phyloP scores from a whole-genome alignment of 2,113 vertebrate genomes.

The Ammospiza nelsoni region DNA sequence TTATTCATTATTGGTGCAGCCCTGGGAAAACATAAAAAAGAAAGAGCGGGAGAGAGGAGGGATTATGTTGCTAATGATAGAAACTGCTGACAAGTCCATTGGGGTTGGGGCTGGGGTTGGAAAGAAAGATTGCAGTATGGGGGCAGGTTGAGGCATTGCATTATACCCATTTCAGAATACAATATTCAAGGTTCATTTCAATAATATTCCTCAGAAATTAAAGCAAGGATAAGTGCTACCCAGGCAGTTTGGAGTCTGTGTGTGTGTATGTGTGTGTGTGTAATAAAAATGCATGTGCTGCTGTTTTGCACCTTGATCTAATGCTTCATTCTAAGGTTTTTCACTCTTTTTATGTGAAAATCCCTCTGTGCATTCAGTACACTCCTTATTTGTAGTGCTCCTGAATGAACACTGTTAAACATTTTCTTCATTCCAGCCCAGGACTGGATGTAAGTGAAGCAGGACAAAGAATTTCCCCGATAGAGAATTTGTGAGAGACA shows the following conservation, averaged over 20 bases:
- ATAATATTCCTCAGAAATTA: background rate
- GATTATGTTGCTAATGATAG: constrained; percentile 72
- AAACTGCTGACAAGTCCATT: constrained; percentile 68
- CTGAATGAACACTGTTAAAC: background rate
- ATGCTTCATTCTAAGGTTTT: background rate
- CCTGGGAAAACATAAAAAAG: constrained; percentile 71
- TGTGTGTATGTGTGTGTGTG: no score
- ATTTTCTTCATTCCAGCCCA: background rate
- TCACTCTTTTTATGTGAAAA: background rate
- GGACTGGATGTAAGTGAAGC: background rate
- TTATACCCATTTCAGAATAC: constrained; percentile 21
- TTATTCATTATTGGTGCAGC: constrained; percentile 73
- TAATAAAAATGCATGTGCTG: constrained; percentile 7
- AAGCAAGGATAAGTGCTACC: background rate
- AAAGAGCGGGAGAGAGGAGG: constrained; percentile 43
- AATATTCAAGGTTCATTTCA: constrained; percentile 29
- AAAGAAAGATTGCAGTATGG: background rate
- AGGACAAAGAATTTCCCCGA: background rate
- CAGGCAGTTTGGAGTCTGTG: fast-evolving
- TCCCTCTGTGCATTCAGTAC: background rate
- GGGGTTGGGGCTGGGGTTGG: constrained; percentile 16
- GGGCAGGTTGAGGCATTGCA: constrained; percentile 16
- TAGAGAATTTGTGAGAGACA: background rate
- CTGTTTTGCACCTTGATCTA: background rate
- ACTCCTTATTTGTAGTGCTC: background rate